phyloP scores from a whole-genome alignment of 2,797 vertebrate species.

The Sylvilagus floridanus region DNA sequence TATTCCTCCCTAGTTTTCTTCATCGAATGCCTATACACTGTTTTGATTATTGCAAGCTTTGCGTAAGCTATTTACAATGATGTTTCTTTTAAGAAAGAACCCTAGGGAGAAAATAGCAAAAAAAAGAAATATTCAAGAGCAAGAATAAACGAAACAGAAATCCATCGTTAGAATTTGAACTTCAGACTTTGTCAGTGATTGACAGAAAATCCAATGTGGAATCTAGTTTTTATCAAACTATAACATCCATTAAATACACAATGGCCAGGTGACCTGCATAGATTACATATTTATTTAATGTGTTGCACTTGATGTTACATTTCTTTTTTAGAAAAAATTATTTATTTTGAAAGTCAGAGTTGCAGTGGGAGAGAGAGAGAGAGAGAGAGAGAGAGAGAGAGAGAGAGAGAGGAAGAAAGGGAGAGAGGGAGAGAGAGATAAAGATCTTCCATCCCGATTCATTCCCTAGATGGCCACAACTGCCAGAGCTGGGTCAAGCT shows the following conservation, averaged over 20 bases:
- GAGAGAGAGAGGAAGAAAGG: too few species aligned
- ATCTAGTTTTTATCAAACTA: background rate
- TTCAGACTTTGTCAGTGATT: conserved; percentile 41
- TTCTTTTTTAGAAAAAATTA: background rate
- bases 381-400: too few species aligned
- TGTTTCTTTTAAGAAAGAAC: conserved; percentile 59
- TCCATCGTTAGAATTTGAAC: conserved; percentile 50
- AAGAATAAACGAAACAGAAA: conserved; percentile 69
- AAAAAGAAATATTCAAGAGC: conserved; percentile 59
- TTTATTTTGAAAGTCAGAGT: too few species aligned
- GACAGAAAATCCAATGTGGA: conserved; percentile 11
- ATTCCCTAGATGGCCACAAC: too few species aligned
- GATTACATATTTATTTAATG: conserved; percentile 22
- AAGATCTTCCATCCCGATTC: too few species aligned
- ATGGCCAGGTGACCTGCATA: background rate
- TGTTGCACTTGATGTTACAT: conserved; percentile 39
- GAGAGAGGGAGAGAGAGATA: too few species aligned
- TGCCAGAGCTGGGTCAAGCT: too few species aligned
- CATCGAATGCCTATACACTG: conserved; percentile 41
- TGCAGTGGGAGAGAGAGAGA: too few species aligned
- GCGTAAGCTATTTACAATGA: conserved; percentile 52
- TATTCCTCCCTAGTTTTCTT: conserved; percentile 59
- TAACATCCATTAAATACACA: conserved; percentile 36
- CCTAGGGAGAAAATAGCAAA: conserved; percentile 57
- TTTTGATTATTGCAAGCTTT: conserved; percentile 61